phyloP scores from a whole-genome alignment of 2,888 invertebrate genomes.

The Lithodes maja region DNA sequence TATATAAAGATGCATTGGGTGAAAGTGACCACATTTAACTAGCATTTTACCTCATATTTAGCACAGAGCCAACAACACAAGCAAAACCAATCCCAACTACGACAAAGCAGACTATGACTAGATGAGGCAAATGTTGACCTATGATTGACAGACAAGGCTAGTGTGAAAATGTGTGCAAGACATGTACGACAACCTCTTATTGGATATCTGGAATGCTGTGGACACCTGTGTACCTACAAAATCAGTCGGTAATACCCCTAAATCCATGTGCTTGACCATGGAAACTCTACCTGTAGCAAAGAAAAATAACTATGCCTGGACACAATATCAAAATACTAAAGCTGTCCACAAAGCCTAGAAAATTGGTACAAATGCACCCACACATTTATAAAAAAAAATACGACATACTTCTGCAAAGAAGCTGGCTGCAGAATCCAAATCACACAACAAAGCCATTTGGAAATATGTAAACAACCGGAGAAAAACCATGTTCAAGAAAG shows the following conservation, averaged over 20 bases:
- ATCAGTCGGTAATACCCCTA: background rate
- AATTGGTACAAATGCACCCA: background rate
- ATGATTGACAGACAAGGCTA: background rate
- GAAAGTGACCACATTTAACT: background rate
- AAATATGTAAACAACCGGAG: slow-evolving; percentile 11
- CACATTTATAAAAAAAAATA: background rate
- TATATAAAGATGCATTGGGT: background rate
- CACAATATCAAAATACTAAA: background rate
- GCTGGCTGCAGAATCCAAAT: background rate
- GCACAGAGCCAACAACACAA: background rate
- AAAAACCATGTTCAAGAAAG: background rate
- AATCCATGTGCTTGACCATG: slow-evolving; percentile 4
- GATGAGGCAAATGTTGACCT: background rate
- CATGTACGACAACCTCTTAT: background rate
- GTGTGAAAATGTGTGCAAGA: background rate
- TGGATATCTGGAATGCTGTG: background rate
- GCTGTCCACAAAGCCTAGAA: background rate
- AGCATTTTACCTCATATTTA: background rate
- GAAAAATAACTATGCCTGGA: slow-evolving; percentile 6
- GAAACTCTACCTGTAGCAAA: background rate
- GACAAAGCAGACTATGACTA: slow-evolving; percentile 1
- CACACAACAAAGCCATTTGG: slow-evolving; percentile 16
- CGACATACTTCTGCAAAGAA: background rate
- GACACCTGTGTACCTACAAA: background rate
- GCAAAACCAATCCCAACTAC: background rate